Evolutionary conservation across 2,113 vertebrate species (phyloP).

Genomic region (Cyprichromis sp.): DNA sequence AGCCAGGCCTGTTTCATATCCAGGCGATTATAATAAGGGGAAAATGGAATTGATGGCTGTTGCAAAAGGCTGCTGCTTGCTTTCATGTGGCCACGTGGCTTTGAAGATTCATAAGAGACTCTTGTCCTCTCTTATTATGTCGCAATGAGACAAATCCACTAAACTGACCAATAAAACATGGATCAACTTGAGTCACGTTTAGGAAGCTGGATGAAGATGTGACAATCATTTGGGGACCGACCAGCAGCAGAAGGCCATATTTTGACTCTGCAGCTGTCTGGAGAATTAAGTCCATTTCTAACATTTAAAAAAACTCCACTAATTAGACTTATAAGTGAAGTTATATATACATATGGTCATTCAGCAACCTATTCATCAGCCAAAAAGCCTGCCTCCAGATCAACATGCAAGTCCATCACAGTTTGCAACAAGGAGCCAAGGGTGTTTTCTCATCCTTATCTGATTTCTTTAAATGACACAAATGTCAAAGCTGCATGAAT

Average conservation of each 20-base stretch:
- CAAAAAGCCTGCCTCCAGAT: not conserved
- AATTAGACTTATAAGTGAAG: not conserved
- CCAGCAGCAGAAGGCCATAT: not conserved
- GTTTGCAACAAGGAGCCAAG: not conserved
- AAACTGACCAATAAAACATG: constrained; percentile 40
- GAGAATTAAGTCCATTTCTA: not conserved
- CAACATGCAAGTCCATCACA: constrained; percentile 1
- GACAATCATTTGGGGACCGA: constrained; percentile 9
- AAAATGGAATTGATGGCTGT: constrained; percentile 28
- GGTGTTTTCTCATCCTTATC: not conserved
- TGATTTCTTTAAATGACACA: not conserved
- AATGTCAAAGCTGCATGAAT: not conserved
- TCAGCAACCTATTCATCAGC: not conserved
- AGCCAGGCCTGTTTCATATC: constrained; percentile 36
- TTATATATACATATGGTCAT: not conserved
- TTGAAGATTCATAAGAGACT: constrained; percentile 42
- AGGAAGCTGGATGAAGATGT: constrained; percentile 23
- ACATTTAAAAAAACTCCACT: not conserved
- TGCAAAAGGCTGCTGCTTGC: constrained; percentile 1
- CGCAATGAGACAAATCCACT: constrained; percentile 24
- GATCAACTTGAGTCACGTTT: constrained; percentile 21
- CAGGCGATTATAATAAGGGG: constrained; percentile 4
- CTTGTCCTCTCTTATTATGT: constrained; percentile 49
- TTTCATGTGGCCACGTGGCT: constrained; percentile 46
- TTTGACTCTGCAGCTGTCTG: not conserved